Evolutionary conservation across 2,113 vertebrate species (phyloP).

Genomic region (Pachypanchax playfairii): DNA sequence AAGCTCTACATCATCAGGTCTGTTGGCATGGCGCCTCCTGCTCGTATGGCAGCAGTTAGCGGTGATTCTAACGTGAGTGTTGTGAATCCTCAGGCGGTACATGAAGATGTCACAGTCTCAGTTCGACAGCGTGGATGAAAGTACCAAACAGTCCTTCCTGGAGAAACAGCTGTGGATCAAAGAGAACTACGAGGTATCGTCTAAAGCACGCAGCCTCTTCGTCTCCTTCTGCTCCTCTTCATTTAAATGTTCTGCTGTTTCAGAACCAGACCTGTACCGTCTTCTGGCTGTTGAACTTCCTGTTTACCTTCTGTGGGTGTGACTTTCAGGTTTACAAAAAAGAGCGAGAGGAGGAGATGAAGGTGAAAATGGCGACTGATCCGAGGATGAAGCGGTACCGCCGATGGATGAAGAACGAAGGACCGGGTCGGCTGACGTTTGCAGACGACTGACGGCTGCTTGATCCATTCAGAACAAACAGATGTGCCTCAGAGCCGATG

Average conservation of each 20-base stretch:
- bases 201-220: too few relatives aligned
- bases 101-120: conserved; percentile 97
- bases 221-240: too few relatives aligned
- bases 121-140: conserved; percentile 92
- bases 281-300: too few relatives aligned
- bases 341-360: conserved; percentile 95
- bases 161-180: conserved; percentile 89
- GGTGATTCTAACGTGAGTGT: not conserved
- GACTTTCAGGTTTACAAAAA: conserved; percentile 83
- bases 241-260: not conserved
- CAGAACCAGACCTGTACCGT: too few relatives aligned
- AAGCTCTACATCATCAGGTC: conserved; percentile 90
- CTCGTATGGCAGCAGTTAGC: not conserved
- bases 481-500: conserved; percentile 49
- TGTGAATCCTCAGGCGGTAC: conserved; percentile 70
- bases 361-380: conserved; percentile 93
- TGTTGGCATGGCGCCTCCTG: not conserved
- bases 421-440: conserved; percentile 92
- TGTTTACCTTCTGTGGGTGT: not conserved
- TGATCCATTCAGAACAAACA: not conserved
- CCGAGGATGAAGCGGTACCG: conserved; percentile 96
- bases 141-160: conserved; percentile 84
- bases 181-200: conserved; percentile 90
- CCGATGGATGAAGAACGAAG: conserved; percentile 97
- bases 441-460: conserved; percentile 84